These are phyloP conservation scores for Phaethon lepturus DNA, from an alignment of 2,113 vertebrate genomes.

Conservation along the genomic window DNA sequence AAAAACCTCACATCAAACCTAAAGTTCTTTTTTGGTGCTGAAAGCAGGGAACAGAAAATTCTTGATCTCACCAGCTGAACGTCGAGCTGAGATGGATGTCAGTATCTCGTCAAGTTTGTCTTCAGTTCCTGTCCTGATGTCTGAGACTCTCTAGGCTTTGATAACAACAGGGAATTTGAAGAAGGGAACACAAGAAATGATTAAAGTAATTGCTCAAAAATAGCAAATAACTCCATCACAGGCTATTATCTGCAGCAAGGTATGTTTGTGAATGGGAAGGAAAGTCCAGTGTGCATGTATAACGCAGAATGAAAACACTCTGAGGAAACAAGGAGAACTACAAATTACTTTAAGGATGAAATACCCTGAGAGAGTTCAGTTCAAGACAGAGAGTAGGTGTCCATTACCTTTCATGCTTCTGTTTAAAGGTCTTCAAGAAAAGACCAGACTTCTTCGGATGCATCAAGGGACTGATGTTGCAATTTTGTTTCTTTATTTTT, in stretches of 20 bases:
- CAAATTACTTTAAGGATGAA: not conserved
- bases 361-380: not conserved
- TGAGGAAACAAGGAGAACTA: not conserved
- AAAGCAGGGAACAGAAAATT: not conserved
- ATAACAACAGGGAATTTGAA: not conserved
- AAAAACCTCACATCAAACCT: slow-evolving; percentile 9
- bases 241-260: not conserved
- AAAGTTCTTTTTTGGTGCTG: not conserved
- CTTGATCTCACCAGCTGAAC: not conserved
- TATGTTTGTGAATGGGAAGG: not conserved
- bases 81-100: not conserved
- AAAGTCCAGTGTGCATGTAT: not conserved
- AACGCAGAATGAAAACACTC: not conserved
- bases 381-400: not conserved
- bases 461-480: not conserved
- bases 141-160: not conserved
- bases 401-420: not conserved
- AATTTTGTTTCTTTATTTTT: not conserved
- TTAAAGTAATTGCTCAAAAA: not conserved
- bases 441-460: not conserved
- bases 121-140: not conserved
- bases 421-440: not conserved
- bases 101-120: not conserved
- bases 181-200: not conserved
- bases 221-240: not conserved